These are phyloP conservation scores for Noctuana brunneofusca DNA, from an alignment of 2,888 invertebrate species.

Conservation along the genomic window DNA sequence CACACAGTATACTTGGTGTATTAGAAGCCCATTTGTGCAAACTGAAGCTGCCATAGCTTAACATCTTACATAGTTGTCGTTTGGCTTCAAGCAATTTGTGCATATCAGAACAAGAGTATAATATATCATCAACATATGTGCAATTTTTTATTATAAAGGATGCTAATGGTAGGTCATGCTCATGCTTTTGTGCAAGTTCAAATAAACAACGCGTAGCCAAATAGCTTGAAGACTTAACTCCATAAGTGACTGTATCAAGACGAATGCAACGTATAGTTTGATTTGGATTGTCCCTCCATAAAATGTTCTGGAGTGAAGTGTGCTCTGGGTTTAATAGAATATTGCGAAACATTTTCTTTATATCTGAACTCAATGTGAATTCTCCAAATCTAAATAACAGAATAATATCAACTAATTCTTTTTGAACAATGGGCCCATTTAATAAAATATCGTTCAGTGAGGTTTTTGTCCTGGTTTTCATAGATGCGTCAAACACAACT, in stretches of 20 bases:
- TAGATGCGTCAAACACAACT: not conserved
- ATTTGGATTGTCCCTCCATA: conserved; percentile 37
- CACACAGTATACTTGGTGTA: not conserved
- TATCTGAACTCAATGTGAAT: conserved; percentile 35
- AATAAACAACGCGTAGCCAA: conserved; percentile 38
- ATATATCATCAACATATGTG: conserved; percentile 36
- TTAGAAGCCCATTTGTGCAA: conserved; percentile 27
- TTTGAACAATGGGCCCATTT: conserved; percentile 36
- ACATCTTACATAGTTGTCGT: conserved; percentile 24
- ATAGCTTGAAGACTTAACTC: conserved; percentile 36
- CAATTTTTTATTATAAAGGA: conserved; percentile 32
- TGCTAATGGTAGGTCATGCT: conserved; percentile 29
- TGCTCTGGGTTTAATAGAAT: not conserved
- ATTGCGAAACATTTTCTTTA: conserved; percentile 40
- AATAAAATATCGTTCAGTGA: conserved; percentile 33
- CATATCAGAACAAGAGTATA: conserved; percentile 16
- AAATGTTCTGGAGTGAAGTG: conserved; percentile 39
- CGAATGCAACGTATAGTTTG: conserved; percentile 34
- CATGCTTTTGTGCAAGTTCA: conserved; percentile 34
- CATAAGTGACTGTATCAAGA: conserved; percentile 40
- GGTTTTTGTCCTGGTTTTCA: not conserved
- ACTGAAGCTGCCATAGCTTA: conserved; percentile 34
- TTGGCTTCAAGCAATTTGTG: conserved; percentile 28
- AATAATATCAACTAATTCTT: conserved; percentile 38
- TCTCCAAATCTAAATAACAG: conserved; percentile 35